Conservation (phyloP, 2,888 invertebrate genomes). For the Ophioninae sp. region DNA sequence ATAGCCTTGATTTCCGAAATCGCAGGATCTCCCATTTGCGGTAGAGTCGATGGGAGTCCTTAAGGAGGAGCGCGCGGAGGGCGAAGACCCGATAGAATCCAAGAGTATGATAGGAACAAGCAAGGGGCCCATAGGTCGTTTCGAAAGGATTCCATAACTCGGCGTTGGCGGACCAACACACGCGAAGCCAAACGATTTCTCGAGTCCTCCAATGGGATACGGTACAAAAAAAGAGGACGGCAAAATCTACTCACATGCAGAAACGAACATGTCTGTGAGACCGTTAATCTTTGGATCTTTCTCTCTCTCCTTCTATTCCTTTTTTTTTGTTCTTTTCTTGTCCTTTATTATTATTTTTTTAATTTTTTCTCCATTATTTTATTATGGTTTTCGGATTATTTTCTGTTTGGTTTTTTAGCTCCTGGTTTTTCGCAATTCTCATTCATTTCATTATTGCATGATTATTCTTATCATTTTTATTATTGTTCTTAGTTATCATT, state of each 20-base stretch:
- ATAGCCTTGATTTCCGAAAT: not conserved
- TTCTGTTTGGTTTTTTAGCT: no score
- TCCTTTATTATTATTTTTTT: no score
- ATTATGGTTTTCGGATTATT: no score
- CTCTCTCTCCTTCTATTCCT: no score
- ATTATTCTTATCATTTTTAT: no score
- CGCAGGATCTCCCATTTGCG: not conserved
- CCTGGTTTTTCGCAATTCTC: no score
- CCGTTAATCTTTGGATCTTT: constrained; percentile 52
- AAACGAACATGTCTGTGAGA: constrained; percentile 1
- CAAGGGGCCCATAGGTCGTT: not conserved
- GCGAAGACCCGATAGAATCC: not conserved
- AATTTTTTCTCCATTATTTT: no score
- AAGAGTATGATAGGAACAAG: not conserved
- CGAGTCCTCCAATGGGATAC: not conserved
- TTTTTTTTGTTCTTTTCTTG: no score
- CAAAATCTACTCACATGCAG: not conserved
- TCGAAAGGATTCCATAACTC: constrained; percentile 15
- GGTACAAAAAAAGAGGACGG: not conserved
- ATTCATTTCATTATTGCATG: no score
- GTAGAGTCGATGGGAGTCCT: no score
- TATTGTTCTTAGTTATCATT: no score
- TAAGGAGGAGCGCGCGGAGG: not conserved
- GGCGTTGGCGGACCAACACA: not conserved
- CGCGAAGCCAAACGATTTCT: not conserved